A percentile compares a stretch with the other conserved stretches of the same genome.
These are phyloP conservation scores for Orchesella cincta DNA, from an alignment of 1,140 invertebrate species.

Conservation along the genomic window DNA sequence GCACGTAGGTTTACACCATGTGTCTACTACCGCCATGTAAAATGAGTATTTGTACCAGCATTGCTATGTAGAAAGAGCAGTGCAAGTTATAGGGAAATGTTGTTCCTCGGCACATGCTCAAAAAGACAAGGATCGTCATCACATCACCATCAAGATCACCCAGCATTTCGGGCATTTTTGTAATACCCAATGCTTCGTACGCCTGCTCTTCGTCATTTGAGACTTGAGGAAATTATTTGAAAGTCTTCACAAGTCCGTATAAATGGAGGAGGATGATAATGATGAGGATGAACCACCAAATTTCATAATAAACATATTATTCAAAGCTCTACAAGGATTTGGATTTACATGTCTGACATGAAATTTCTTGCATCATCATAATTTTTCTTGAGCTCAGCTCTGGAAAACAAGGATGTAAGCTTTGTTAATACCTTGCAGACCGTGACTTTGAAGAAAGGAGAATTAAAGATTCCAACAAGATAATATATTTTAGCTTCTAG, in stretches of 20 bases:
- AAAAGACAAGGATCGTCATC: too few relatives aligned
- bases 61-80: too few relatives aligned
- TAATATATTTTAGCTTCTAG: background rate
- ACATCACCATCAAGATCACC: background rate
- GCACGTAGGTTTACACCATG: background rate
- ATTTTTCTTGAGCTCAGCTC: background rate
- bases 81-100: background rate
- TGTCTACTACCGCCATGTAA: background rate
- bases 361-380: background rate
- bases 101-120: background rate
- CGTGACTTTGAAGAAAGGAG: background rate
- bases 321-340: background rate
- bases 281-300: background rate
- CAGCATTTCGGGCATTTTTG: background rate
- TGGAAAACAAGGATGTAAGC: slow-evolving; percentile 15
- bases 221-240: too few relatives aligned
- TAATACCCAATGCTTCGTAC: background rate
- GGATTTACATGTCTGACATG: background rate
- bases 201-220: background rate
- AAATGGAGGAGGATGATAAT: background rate
- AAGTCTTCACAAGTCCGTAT: too few relatives aligned
- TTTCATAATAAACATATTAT: background rate
- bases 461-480: background rate
- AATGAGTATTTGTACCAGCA: too few relatives aligned
- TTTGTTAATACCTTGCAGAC: slow-evolving; percentile 6